Evolutionary conservation across 2,113 vertebrate genomes (phyloP), one percentile per base, ranked within the genome.

Genomic region (Lasiurus borealis): DNA sequence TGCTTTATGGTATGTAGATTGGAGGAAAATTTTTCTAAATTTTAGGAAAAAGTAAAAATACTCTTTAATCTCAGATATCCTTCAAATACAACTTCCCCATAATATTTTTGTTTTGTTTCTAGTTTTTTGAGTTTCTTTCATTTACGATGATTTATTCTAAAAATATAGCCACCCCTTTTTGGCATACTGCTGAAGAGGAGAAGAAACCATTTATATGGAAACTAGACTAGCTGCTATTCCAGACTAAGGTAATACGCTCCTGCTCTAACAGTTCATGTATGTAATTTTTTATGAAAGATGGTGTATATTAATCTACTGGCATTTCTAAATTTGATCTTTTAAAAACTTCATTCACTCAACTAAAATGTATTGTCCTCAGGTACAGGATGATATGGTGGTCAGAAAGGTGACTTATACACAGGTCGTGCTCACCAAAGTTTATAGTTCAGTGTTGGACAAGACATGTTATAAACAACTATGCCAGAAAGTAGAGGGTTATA

Each of bases 181-280:
- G 84, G 62, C 48, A 78, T 52, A 88, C 25, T 90, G 80, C 52
- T 91, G 29, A 93, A 93, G 44, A 76, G 62, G 40, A 92, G 57
- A 92, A 90, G 52, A 93, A 95, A 69, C 81, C 73, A 96, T 95
- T 94, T 92, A 89, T 69, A 80, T 91, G 59, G 59, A 89, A 75
- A 80, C 87, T 91, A 92, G 85, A 95, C 87, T 93, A 93, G 84
- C 85, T 94, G 69, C 23, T 71, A 76, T 85, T 95, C 52, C 54
- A 80, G 85, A 95, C 81, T 66, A 88, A 95, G 21, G 76, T 90
- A 84, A 93, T 94, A 94, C 86, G 34, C n/a, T 83, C 86, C 69
- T 52, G 16, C 50, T 93, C 90, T 95, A 96, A 96, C 57, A 87
- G 95, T 95, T 95, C 75, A 85, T 88, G n/a, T 25, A 71, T 88